phyloP scores from a whole-genome alignment of 2,888 invertebrate genomes.

The Marronus borbonicus region DNA sequence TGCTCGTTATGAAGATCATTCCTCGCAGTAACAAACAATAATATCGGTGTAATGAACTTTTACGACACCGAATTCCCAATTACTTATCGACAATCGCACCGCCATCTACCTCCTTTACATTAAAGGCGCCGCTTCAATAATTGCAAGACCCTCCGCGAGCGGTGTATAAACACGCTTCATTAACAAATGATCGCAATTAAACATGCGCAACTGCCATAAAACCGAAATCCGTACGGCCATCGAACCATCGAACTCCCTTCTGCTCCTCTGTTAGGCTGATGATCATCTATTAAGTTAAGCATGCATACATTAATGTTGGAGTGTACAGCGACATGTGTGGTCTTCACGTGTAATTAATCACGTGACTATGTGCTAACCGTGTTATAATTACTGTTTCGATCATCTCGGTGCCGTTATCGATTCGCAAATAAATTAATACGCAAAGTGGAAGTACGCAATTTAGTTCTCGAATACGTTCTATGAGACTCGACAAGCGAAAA shows the following conservation, averaged over 20 bases:
- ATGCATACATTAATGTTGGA: neutral
- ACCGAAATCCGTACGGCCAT: conserved; percentile 24
- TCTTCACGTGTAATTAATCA: conserved; percentile 54
- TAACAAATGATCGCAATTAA: conserved; percentile 41
- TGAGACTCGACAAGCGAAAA: neutral
- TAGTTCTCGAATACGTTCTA: neutral
- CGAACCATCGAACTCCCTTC: neutral
- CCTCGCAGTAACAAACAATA: neutral
- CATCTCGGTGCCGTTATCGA: conserved; percentile 3
- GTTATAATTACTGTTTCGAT: conserved; percentile 53
- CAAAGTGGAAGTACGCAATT: conserved; percentile 4
- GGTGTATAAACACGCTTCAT: conserved; percentile 47
- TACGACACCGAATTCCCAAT: conserved; percentile 14
- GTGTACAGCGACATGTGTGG: conserved; percentile 51
- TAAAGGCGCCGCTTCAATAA: conserved; percentile 23
- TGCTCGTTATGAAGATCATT: neutral
- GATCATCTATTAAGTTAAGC: neutral
- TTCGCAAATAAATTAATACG: conserved; percentile 29
- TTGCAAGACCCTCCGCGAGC: conserved; percentile 48
- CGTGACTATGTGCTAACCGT: conserved; percentile 53
- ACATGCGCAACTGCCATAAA: conserved; percentile 42
- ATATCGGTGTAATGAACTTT: neutral
- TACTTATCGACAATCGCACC: conserved; percentile 22
- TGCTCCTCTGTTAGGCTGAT: no score
- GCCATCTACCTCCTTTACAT: conserved; percentile 26